phyloP scores from a whole-genome alignment of 2,113 vertebrate genomes.

The Phyllostomus discolor region DNA sequence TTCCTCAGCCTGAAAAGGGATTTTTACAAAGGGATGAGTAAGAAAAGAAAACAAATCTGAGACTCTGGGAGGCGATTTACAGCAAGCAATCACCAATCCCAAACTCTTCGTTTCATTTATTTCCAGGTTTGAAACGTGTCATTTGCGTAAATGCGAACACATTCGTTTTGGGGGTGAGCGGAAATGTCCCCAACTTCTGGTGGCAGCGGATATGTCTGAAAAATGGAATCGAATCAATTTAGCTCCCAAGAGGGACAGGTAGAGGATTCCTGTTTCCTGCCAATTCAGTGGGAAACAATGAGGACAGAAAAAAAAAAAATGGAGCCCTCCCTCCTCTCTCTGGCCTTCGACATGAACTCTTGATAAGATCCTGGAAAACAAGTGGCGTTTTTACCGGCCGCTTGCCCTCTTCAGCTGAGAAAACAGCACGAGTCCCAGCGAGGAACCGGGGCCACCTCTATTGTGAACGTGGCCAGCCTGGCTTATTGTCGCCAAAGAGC shows the following conservation, averaged over 20 bases:
- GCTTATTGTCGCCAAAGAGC: constrained; percentile 52
- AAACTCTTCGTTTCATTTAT: not conserved
- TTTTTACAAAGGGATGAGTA: not conserved
- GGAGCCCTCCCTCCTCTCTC: constrained; percentile 80
- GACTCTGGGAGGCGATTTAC: not conserved
- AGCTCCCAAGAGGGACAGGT: constrained; percentile 80
- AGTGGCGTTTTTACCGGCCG: constrained; percentile 62
- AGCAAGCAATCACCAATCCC: not conserved
- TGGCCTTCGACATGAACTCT: constrained; percentile 82
- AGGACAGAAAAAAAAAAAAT: constrained; percentile 71
- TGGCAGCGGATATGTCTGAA: constrained; percentile 69
- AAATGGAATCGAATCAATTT: constrained; percentile 77
- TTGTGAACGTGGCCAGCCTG: constrained; percentile 53
- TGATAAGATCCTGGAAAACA: constrained; percentile 83
- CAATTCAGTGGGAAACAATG: constrained; percentile 82
- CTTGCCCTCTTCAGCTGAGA: constrained; percentile 77
- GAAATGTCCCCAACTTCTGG: constrained; percentile 54
- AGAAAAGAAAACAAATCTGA: not conserved
- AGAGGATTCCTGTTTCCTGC: constrained; percentile 82
- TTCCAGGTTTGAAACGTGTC: constrained; percentile 14
- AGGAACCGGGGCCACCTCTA: constrained; percentile 39
- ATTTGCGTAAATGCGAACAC: not conserved
- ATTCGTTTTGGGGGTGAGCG: not conserved
- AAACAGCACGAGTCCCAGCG: constrained; percentile 66
- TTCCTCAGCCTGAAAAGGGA: not conserved